Evolutionary conservation across 2,797 vertebrate species (phyloP), one percentile per base, ranked within the genome.

Genomic region (Antrozous pallidus): DNA sequence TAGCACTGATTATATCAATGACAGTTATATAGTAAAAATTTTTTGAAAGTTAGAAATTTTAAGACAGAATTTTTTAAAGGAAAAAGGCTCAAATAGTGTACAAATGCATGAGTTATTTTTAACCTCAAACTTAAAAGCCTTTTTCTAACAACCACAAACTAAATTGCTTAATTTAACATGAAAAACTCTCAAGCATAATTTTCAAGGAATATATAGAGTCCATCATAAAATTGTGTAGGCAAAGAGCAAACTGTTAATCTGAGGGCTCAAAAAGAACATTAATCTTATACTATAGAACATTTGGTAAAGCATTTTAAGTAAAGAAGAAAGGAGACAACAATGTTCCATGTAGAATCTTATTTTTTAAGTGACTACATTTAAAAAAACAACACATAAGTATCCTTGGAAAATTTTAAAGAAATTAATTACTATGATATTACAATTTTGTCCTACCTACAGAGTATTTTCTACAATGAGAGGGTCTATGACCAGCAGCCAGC

Each of bases 151-250:
- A 94, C 18, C 11, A 88, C 20, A 89, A 54, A 90, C 45, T 88
- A 95, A 88, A 81, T 6, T 90, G 67, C 86, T 91, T 58, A 71
- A 88, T 63, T 80, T 88, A 85, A 91, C 16, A 84, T 45, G 51
- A 81, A 94, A 94, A 83, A 86, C 22, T 12, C 47, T 94, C 88
- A 5, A 38, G n/a, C 45, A 74, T 92, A 88, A 92, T 85, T 91
- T 92, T 91, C 69, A 96, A 84, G 49, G 22, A 93, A 73, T 56
- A 88, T 16, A 36, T 16, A 89, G 9, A 74, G 33, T 56, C 49
- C 38, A 73, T 77, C 24, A 71, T 4, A 89, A 69, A 95, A 94
- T 82, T 54, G 93, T 18, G 7, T 20, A 94, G 54, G 63, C 42
- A 67, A 90, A 94, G 36, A 94, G 5, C 20, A 75, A 91, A 78